Percentiles rank a stretch among this genome's conserved stretches.
Evolutionary conservation across 2,888 invertebrate species (phyloP).

Genomic region (Drosophila robusta): DNA sequence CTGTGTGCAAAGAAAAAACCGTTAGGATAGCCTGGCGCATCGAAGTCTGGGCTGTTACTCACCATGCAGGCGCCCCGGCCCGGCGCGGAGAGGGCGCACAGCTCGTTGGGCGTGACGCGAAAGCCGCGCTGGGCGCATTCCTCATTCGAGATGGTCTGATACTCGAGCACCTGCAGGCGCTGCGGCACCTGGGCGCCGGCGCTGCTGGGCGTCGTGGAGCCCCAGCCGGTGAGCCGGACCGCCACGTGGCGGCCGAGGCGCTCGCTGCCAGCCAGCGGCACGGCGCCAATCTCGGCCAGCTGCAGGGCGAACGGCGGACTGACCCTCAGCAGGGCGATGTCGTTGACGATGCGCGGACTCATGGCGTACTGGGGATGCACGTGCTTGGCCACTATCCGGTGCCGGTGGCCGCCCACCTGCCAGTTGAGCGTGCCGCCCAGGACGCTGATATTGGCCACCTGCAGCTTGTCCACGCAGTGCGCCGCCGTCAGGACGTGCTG

Average conservation of each 20-base stretch:
- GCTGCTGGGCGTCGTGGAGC: slow-evolving; percentile 69
- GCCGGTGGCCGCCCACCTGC: slow-evolving; percentile 75
- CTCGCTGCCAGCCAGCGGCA: slow-evolving; percentile 61
- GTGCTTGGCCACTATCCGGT: slow-evolving; percentile 65
- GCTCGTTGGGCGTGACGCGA: slow-evolving; percentile 80
- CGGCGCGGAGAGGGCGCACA: slow-evolving; percentile 78
- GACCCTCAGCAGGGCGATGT: slow-evolving; percentile 82
- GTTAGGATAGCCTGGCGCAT: not conserved
- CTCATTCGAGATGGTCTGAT: slow-evolving; percentile 83
- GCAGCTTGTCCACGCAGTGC: slow-evolving; percentile 80
- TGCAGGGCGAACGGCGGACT: slow-evolving; percentile 73
- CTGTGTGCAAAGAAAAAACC: slow-evolving; percentile 55
- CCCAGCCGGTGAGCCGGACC: slow-evolving; percentile 84
- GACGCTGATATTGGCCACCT: slow-evolving; percentile 65
- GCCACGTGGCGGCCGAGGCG: slow-evolving; percentile 71
- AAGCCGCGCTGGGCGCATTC: slow-evolving; percentile 79
- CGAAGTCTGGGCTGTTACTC: slow-evolving; percentile 35
- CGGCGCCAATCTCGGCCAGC: slow-evolving; percentile 56
- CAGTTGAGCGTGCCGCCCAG: slow-evolving; percentile 75
- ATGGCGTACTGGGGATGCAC: slow-evolving; percentile 78
- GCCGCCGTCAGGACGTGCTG: slow-evolving; percentile 83
- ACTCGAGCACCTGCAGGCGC: slow-evolving; percentile 79
- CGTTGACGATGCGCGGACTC: slow-evolving; percentile 72
- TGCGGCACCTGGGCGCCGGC: slow-evolving; percentile 73
- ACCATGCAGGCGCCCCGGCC: slow-evolving; percentile 84